Evolutionary conservation across 2,797 vertebrate species (phyloP), one percentile per base, ranked within the genome.

Genomic region (Sebastes jordani): DNA sequence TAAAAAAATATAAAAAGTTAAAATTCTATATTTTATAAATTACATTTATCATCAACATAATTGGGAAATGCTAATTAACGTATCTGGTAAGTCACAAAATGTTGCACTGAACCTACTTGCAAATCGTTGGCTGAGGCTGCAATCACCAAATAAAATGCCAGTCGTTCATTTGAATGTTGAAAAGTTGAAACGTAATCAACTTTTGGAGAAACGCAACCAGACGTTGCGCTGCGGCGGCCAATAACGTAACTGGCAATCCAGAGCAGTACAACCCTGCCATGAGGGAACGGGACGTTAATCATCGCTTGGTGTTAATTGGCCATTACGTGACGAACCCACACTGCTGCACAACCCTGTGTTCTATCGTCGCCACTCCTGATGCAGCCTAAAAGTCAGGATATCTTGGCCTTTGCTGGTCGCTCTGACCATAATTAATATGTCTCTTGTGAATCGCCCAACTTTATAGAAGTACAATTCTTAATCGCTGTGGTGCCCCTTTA

Each of bases 381-480:
- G 59, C 59, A 61, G 59, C 59, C 11, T 63, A 22, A 65, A 71
- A 62, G 23, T 46, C 25, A 69, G 4, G 14, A 65, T 18, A 55
- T 27, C 16, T 49, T 49, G 42, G 16, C 42, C 42, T 32, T 2
- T 60, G 62, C 16, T 30, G n/a, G n/a, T 61, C 2, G 38, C 34
- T 72, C 25, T 54, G 5, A 49, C 3, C 5, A 18, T 13, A 65
- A 4, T 4, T 9, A 14, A 22, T 38, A 16, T 38, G 6, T 42
- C 29, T 83, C 13, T 69, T 58, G 11, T 71, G 49, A 52, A 34
- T 82, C 27, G 11, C n/a, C 3, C 9, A 82, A 70, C 78, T 85
- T 72, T 56, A 46, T 65, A 25, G 25, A 82, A 67, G 62, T 73
- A 16, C 10, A 69, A 20, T 38, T 36, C 18, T 62, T 30, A 66